A percentile compares a stretch with the other conserved stretches of the same genome.
These are phyloP conservation scores for Pentamera pediparva DNA, from an alignment of 53 echinoderm and acorn worm species.

Conservation along the genomic window DNA sequence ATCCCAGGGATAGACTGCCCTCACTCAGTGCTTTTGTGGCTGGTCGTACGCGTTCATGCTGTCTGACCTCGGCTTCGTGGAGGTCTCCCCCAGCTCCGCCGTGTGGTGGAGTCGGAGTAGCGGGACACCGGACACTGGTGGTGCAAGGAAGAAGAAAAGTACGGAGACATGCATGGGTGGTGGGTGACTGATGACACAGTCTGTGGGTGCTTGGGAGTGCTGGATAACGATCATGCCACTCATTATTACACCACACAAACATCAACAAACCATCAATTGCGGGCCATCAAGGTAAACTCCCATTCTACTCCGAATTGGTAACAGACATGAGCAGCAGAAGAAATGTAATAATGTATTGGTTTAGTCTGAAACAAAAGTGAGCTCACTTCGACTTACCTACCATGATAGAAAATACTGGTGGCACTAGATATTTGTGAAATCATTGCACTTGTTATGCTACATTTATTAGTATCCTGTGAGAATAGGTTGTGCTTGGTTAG, in stretches of 20 bases:
- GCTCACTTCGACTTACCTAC: neutral
- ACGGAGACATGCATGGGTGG: slow-evolving; percentile 12
- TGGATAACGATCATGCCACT: neutral
- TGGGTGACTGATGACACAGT: neutral
- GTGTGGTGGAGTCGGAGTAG: slow-evolving; percentile 28
- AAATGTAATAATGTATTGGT: neutral
- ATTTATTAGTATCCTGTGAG: too few relatives aligned
- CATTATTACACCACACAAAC: too few relatives aligned
- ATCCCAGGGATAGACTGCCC: too few relatives aligned
- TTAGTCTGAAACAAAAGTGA: neutral
- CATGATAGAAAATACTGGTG: neutral
- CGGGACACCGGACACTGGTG: slow-evolving; percentile 25
- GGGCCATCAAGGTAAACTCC: too few relatives aligned
- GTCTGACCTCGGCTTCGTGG: slow-evolving; percentile 25
- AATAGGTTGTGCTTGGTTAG: too few relatives aligned
- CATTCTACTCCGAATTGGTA: too few relatives aligned
- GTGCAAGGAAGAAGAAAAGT: neutral
- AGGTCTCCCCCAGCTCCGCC: slow-evolving; percentile 37
- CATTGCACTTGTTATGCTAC: too few relatives aligned
- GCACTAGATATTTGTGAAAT: neutral
- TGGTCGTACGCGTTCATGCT: slow-evolving; percentile 40
- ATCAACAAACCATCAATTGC: too few relatives aligned
- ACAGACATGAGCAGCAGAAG: too few relatives aligned
- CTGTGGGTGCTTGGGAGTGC: neutral
- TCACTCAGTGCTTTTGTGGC: slow-evolving; percentile 28